These are phyloP conservation scores for Vidua chalybeata DNA, from an alignment of 2,113 vertebrate genomes.

Conservation along the genomic window DNA sequence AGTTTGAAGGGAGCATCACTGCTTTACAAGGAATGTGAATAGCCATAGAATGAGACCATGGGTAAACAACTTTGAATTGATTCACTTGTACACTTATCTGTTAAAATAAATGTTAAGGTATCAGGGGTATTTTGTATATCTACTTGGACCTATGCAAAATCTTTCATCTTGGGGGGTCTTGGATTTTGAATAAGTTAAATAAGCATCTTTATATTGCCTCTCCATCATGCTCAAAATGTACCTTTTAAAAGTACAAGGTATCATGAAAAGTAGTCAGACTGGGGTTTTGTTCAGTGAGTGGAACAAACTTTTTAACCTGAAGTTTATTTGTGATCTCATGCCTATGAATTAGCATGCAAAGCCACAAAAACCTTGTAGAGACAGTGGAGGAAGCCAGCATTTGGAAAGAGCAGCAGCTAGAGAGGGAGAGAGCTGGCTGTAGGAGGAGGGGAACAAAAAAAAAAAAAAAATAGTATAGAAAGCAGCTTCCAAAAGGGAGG, in stretches of 20 bases:
- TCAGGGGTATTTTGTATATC: background rate
- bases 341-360: slow-evolving; percentile 12
- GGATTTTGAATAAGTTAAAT: background rate
- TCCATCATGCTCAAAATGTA: background rate
- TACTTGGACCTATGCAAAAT: background rate
- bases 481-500: background rate
- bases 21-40: background rate
- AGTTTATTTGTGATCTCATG: background rate
- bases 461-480: background rate
- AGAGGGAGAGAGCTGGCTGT: background rate
- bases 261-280: background rate
- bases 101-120: background rate
- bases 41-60: background rate
- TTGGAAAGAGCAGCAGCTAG: background rate
- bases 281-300: background rate
- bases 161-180: background rate
- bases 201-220: background rate
- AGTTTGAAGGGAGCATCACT: background rate
- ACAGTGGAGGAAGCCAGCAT: background rate
- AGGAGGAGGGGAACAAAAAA: background rate
- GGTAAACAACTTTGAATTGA: background rate
- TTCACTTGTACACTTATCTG: background rate
- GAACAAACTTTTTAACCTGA: background rate
- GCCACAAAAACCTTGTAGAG: background rate
- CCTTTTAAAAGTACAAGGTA: background rate